phyloP scores from a whole-genome alignment of 92 coral and sea anemone species.

The Diadumene lineata region DNA sequence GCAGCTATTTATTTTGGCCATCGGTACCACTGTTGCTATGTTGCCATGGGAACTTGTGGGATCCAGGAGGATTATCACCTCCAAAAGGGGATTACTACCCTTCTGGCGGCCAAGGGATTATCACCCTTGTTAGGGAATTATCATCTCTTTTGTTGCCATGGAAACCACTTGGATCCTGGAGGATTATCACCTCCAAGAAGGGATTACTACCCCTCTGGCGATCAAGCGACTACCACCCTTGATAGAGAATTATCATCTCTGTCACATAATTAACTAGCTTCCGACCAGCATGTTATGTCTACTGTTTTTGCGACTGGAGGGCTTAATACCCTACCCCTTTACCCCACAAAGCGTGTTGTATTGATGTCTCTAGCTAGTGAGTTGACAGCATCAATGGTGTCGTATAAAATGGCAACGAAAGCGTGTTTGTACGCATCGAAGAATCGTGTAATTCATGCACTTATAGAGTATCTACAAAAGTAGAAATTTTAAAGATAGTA shows the following conservation, averaged over 20 bases:
- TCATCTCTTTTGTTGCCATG: slow-evolving; percentile 3
- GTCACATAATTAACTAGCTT: too few species aligned
- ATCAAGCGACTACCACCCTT: slow-evolving; percentile 12
- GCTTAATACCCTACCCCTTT: too few species aligned
- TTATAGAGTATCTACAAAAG: too few species aligned
- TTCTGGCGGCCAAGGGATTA: slow-evolving; percentile 6
- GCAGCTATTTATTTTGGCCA: background rate
- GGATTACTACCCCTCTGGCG: slow-evolving; percentile 10
- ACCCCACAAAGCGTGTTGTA: too few species aligned
- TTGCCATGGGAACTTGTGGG: slow-evolving; percentile 19
- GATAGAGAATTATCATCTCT: slow-evolving; percentile 8
- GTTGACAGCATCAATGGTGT: too few species aligned
- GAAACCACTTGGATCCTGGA: slow-evolving; percentile 6
- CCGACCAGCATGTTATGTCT: too few species aligned
- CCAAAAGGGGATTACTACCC: slow-evolving; percentile 25
- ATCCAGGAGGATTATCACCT: slow-evolving; percentile 16
- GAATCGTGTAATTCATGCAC: too few species aligned
- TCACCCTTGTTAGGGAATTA: slow-evolving; percentile 5
- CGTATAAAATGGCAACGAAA: too few species aligned
- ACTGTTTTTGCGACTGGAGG: too few species aligned
- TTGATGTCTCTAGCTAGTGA: too few species aligned
- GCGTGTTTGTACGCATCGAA: too few species aligned
- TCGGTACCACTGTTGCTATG: background rate
- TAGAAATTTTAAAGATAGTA: too few species aligned
- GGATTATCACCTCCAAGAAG: slow-evolving; percentile 26